These are phyloP conservation scores for Halictus rubicundus DNA, from an alignment of 1,140 invertebrate species.

Conservation along the genomic window DNA sequence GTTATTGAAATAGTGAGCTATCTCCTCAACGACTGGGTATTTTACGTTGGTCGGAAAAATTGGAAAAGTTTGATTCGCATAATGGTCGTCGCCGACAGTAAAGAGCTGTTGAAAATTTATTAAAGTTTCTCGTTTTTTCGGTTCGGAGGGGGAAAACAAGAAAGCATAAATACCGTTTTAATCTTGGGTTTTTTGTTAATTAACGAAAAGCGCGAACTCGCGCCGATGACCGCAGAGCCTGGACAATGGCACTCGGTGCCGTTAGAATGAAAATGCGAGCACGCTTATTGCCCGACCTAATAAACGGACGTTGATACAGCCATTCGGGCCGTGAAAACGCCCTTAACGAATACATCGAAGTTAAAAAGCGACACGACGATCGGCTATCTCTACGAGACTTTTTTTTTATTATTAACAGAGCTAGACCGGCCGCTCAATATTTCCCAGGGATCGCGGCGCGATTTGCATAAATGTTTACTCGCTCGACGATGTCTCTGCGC, in stretches of 20 bases:
- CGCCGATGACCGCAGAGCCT: not conserved
- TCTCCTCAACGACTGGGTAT: no score
- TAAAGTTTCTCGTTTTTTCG: not conserved
- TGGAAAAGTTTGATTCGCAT: no score
- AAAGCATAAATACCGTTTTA: not conserved
- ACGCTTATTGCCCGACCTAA: not conserved
- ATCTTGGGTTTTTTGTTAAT: not conserved
- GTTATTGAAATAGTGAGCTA: no score
- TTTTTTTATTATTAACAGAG: not conserved
- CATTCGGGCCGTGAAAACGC: not conserved
- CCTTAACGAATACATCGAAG: not conserved
- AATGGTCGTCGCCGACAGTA: no score
- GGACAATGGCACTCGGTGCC: not conserved
- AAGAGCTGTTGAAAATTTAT: not conserved
- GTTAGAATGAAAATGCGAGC: not conserved
- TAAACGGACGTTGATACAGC: not conserved
- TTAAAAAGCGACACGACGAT: not conserved
- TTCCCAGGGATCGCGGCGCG: not conserved
- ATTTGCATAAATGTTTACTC: constrained; percentile 18
- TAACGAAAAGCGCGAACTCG: not conserved
- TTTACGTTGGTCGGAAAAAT: no score
- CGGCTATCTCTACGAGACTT: not conserved
- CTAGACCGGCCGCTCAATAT: not conserved
- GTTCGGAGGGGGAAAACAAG: not conserved
- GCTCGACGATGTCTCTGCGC: not conserved